Conservation (phyloP, 2,113 vertebrate genomes). For the Hiodon tergisus region DNA sequence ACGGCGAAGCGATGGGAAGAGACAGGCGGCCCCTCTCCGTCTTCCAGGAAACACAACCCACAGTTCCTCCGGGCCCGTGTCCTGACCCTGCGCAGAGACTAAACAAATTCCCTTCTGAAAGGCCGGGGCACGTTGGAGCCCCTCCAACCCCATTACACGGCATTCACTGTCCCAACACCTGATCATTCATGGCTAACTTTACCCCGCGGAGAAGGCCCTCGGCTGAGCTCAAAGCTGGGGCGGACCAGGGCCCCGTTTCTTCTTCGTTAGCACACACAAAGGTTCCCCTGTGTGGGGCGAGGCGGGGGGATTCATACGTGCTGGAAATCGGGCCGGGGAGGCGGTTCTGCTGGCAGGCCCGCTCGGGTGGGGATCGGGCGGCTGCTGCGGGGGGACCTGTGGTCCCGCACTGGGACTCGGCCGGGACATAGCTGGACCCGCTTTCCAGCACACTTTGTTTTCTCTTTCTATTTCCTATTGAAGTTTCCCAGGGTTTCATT, state of each 20-base stretch:
- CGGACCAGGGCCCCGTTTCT: background rate
- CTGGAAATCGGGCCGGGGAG: background rate
- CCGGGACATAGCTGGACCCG: background rate
- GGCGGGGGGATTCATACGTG: background rate
- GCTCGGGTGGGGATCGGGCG: background rate
- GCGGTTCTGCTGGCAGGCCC: no score
- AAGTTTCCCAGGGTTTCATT: background rate
- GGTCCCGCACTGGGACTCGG: background rate
- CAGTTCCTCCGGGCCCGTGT: background rate
- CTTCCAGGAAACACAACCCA: constrained; percentile 28
- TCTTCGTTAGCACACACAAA: constrained; percentile 1
- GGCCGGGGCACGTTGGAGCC: background rate
- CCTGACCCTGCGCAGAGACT: background rate
- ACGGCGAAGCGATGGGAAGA: constrained; percentile 10
- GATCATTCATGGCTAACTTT: constrained; percentile 23
- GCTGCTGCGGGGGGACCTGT: background rate
- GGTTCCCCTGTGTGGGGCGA: constrained; percentile 3
- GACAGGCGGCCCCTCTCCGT: background rate
- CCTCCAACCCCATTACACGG: constrained; percentile 20
- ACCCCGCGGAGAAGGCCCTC: background rate
- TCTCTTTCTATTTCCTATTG: background rate
- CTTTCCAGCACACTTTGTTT: background rate
- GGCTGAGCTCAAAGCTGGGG: background rate
- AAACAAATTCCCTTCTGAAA: background rate
- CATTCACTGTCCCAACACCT: constrained; percentile 16